Base-by-base conservation (phyloP, 1,140 invertebrate genomes). In the Drosophila trapezifrons region DNA sequence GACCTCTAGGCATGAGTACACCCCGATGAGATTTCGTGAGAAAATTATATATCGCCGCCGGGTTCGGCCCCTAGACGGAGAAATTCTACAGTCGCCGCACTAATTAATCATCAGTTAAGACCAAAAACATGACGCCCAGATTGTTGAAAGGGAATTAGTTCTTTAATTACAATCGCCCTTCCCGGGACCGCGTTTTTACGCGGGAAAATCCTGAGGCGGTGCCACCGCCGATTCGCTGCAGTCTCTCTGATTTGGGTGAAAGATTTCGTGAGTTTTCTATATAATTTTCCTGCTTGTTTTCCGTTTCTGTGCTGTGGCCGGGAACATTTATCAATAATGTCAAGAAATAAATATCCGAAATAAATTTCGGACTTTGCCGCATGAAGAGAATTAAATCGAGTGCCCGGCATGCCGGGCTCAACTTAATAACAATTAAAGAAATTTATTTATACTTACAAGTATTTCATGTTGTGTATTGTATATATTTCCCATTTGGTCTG, bases 101-200 rank as follows among this genome's bases (percentile, higher is more conserved):
- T 78, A 85, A 86, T 82, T 82, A 86, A 86, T 86, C 82, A 86
- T 86, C 70, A 81, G 82, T 78, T 76, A 86, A 78, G 83, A 86
- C 73, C 64, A 64, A 78, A 60, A 76, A 76, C 81, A 84, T 85
- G 77, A 71, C 73, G 62, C 67, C 43, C 63, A 75, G 75, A 86
- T 74, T 85, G 73, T 66, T 72, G 55, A 79, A 64, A 80, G 70
- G 58, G 82, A 86, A 86, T 86, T 82, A 64, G 60, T 65, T 78
- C 69, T 78, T 81, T 85, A 86, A 85, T 85, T 86, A 81, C 78
- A 20, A 46, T 37, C 25, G 22, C 51, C 20, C 42, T n/a, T n/a
- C 5, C 8, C 2, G 59, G 18, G 15, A 15, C 35, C 4, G 15
- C 5, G 22, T 15, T 25, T 45, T 25, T 22, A 35, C 29, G 27